These are phyloP conservation scores for Lithophane semibrunnea DNA, from an alignment of 2,888 invertebrate species.

Conservation along the genomic window DNA sequence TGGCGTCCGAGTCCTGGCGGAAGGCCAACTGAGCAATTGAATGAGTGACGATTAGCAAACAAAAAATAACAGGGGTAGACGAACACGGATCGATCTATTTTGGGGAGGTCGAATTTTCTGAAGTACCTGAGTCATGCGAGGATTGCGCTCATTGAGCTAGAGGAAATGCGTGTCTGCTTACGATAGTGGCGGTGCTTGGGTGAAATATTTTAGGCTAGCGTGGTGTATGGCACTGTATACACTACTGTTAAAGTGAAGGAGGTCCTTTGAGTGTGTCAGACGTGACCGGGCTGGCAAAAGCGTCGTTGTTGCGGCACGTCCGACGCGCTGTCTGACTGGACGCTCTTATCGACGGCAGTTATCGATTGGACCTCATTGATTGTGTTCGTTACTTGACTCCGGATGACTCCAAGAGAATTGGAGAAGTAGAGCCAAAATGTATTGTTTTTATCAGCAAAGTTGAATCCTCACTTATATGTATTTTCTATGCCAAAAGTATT, in stretches of 20 bases:
- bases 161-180: slow-evolving; percentile 84
- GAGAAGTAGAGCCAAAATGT: neutral
- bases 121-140: slow-evolving; percentile 88
- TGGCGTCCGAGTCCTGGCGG: slow-evolving; percentile 85
- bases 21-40: slow-evolving; percentile 87
- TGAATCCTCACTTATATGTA: neutral
- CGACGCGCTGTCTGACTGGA: slow-evolving; percentile 65
- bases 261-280: slow-evolving; percentile 83
- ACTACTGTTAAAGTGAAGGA: slow-evolving; percentile 74
- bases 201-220: slow-evolving; percentile 69
- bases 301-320: slow-evolving; percentile 68
- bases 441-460: neutral
- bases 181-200: slow-evolving; percentile 73
- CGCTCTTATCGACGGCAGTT: slow-evolving; percentile 51
- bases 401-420: neutral
- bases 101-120: slow-evolving; percentile 83
- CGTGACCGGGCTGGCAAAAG: slow-evolving; percentile 81
- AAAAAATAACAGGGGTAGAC: slow-evolving; percentile 85
- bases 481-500: neutral
- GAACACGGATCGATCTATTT: slow-evolving; percentile 86
- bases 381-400: slow-evolving; percentile 28
- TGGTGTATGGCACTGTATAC: slow-evolving; percentile 45
- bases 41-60: slow-evolving; percentile 87
- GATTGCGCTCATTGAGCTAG: slow-evolving; percentile 81
- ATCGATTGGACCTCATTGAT: slow-evolving; percentile 43